Evolutionary conservation across 2,113 vertebrate species (phyloP), one percentile per base, ranked within the genome.

Genomic region (Glaucidium brasilianum): DNA sequence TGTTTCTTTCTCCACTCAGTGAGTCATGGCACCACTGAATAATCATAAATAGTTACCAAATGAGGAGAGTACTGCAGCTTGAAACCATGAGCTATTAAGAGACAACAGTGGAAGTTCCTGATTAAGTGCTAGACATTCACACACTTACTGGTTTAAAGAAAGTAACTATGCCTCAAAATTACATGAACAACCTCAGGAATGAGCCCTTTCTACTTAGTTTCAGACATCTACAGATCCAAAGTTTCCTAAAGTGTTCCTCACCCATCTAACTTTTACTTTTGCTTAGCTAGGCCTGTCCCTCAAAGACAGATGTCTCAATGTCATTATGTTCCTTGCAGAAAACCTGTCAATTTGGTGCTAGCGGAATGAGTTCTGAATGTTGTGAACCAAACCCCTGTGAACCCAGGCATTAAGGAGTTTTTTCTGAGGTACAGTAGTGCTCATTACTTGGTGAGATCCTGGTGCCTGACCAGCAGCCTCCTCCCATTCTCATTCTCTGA

Each of bases 401-500:
- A 18, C 23, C 15, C 45, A 37, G 15, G 52, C n/a, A 86, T 17
- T 7, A 27, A 14, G 17, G 41, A 41, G 8, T 11, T 17, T 47
- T 26, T 30, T 39, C 39, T 23, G 47, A 73, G 56, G 27, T 49
- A 16, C 1, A 29, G 25, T 4, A 67, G 4, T 1, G 6, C 8
- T 60, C 25, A 74, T 96, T 98, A 99, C 99, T 84, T 96, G 66
- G 92, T 86, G 84, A 98, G 84, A 95, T 99, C 92, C 35, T 99
- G 95, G 88, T 98, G 98, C 91, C 94, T 90, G 52, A 97, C 9
- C 60, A 98, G 80, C 92, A 99, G 94, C 39, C 20, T 56, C 88
- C 98, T 98, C 53, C 99, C 98, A 0, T 93, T 67, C 71, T 97
- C 88, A 0, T 60, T 98, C 62, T 98, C 95, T 2, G 98, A 97